Conservation (phyloP, 2,888 invertebrate species). For the Vanessa cardui region DNA sequence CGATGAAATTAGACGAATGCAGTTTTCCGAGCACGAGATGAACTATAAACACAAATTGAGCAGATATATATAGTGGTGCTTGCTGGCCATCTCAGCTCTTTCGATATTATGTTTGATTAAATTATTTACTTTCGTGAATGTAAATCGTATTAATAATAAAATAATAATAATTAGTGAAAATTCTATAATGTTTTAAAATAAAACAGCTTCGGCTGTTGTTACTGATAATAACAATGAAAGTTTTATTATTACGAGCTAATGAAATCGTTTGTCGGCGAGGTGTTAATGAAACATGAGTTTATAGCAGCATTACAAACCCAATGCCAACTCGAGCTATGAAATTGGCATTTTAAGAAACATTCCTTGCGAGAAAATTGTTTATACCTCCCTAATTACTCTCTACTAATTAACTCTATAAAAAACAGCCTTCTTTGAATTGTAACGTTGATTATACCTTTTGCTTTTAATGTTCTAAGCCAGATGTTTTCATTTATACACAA, state of each 20-base stretch:
- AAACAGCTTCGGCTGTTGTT: no score
- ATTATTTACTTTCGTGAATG: no score
- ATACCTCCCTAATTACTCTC: conserved; percentile 26
- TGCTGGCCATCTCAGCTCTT: no score
- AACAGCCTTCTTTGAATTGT: conserved; percentile 20
- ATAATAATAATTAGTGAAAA: no score
- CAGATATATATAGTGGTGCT: no score
- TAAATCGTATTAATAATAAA: no score
- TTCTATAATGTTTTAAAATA: no score
- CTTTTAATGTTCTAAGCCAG: conserved; percentile 22
- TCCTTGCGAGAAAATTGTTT: conserved; percentile 25
- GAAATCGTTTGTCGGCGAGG: not conserved
- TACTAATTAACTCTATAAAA: conserved; percentile 29
- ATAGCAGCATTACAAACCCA: not conserved
- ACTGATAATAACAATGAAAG: not conserved
- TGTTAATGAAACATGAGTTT: not conserved
- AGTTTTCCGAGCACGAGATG: no score
- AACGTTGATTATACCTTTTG: conserved; percentile 18
- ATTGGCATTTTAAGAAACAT: conserved; percentile 22
- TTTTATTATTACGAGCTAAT: no score
- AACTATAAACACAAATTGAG: no score
- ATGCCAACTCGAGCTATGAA: conserved; percentile 9
- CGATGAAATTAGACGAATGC: no score
- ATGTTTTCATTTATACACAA: conserved; percentile 19
- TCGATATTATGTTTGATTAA: no score